phyloP scores from a whole-genome alignment of 2,888 invertebrate species.

The Troglohyphantes excavatus region DNA sequence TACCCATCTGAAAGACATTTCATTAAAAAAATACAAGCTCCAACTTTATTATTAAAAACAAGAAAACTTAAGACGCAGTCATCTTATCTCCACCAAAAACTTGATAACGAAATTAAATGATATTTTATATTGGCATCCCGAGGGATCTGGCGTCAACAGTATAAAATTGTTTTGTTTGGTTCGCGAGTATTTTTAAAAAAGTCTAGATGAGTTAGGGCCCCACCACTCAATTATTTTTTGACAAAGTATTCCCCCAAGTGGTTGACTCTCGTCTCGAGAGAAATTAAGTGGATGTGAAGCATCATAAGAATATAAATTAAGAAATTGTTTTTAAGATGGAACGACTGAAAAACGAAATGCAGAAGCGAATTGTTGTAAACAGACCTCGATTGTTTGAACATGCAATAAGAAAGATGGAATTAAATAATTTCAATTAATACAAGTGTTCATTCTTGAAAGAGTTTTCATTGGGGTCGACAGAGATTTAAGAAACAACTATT shows the following conservation, averaged over 20 bases:
- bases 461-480: too few relatives aligned
- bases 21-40: too few relatives aligned
- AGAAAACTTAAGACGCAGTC: not conserved
- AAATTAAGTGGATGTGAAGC: constrained; percentile 53
- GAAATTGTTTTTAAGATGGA: constrained; percentile 30
- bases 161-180: constrained; percentile 26
- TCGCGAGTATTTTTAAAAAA: not conserved
- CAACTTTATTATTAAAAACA: too few relatives aligned
- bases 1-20: too few relatives aligned
- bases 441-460: too few relatives aligned
- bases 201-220: not conserved
- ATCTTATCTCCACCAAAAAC: constrained; percentile 1
- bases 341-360: too few relatives aligned
- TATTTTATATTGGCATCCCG: constrained; percentile 43
- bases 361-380: too few relatives aligned
- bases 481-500: too few relatives aligned
- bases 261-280: constrained; percentile 32
- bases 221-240: constrained; percentile 34
- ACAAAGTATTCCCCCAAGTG: constrained; percentile 18
- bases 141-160: not conserved
- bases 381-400: too few relatives aligned
- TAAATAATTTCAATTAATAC: too few relatives aligned
- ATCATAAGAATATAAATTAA: constrained; percentile 49
- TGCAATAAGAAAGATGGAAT: too few relatives aligned
- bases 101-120: constrained; percentile 54